Evolutionary conservation across 2,113 vertebrate species (phyloP).

Genomic region (Pao palembangensis): DNA sequence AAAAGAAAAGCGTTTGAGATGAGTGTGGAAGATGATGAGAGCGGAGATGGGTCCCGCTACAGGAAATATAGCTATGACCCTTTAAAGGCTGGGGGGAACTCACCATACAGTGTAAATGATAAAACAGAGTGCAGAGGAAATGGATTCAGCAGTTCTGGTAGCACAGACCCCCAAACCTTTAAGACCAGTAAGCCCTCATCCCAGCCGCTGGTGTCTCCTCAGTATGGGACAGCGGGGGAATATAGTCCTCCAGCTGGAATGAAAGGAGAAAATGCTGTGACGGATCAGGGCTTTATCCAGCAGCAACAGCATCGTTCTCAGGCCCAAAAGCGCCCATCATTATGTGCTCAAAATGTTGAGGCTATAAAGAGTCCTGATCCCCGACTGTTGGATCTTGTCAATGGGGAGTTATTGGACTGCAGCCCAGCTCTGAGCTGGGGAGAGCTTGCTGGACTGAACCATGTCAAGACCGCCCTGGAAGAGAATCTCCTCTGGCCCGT

Average conservation of each 20-base stretch:
- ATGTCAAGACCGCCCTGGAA: constrained; percentile 86
- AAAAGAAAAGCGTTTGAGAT: constrained; percentile 92
- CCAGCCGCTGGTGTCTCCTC: constrained; percentile 81
- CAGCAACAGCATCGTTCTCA: constrained; percentile 65
- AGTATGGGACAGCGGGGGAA: constrained; percentile 75
- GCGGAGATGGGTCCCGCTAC: constrained; percentile 76
- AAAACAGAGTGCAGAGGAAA: constrained; percentile 83
- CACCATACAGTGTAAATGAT: constrained; percentile 79
- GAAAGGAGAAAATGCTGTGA: constrained; percentile 74
- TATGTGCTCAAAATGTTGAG: constrained; percentile 71
- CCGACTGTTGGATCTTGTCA: constrained; percentile 82
- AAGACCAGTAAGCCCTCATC: constrained; percentile 78
- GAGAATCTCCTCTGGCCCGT: constrained; percentile 93
- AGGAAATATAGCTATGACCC: constrained; percentile 88
- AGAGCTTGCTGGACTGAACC: constrained; percentile 84
- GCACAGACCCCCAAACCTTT: constrained; percentile 75
- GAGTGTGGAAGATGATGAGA: constrained; percentile 75
- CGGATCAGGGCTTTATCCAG: constrained; percentile 68
- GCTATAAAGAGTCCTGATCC: constrained; percentile 80
- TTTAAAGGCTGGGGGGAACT: constrained; percentile 76
- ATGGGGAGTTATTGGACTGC: constrained; percentile 85
- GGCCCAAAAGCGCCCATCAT: constrained; percentile 61
- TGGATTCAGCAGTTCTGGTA: constrained; percentile 69
- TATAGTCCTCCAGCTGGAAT: constrained; percentile 80
- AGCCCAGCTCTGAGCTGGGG: constrained; percentile 86